These are phyloP conservation scores for Pseudobourletiella spinata DNA, from an alignment of 1,140 invertebrate species.

Conservation along the genomic window DNA sequence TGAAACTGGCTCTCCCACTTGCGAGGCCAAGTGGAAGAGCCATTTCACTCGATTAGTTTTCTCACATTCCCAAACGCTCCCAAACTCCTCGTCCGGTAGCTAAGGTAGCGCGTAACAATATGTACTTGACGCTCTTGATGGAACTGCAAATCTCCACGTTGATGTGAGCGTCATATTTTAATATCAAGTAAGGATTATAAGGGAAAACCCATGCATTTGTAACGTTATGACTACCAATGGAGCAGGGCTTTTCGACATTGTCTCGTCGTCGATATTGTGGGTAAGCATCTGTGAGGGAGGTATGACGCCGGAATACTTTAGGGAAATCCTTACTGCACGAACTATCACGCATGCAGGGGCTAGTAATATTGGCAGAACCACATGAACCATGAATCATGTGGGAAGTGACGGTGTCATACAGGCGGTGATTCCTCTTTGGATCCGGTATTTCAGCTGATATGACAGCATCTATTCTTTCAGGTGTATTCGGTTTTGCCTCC, in stretches of 20 bases:
- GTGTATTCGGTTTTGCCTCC: constrained; percentile 20
- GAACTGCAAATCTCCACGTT: too few relatives aligned
- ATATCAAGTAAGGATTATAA: too few relatives aligned
- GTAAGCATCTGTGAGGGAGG: too few relatives aligned
- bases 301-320: too few relatives aligned
- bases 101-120: too few relatives aligned
- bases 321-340: constrained; percentile 39
- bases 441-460: constrained; percentile 34
- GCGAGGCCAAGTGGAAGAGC: too few relatives aligned
- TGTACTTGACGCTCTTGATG: too few relatives aligned
- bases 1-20: constrained; percentile 36
- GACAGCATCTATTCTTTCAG: constrained; percentile 32
- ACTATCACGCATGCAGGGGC: constrained; percentile 38
- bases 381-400: constrained; percentile 26
- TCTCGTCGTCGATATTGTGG: constrained; percentile 32
- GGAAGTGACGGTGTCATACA: constrained; percentile 5
- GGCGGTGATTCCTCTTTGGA: constrained; percentile 23
- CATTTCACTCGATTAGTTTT: too few relatives aligned
- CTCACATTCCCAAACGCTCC: too few relatives aligned
- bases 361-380: too few relatives aligned
- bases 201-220: neutral
- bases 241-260: constrained; percentile 37
- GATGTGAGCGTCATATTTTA: too few relatives aligned
- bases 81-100: too few relatives aligned
- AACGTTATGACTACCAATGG: constrained; percentile 38